Evolutionary conservation across 2,888 invertebrate genomes (phyloP), one percentile per base, ranked within the genome.

Genomic region (Heterodera filipjevi): DNA sequence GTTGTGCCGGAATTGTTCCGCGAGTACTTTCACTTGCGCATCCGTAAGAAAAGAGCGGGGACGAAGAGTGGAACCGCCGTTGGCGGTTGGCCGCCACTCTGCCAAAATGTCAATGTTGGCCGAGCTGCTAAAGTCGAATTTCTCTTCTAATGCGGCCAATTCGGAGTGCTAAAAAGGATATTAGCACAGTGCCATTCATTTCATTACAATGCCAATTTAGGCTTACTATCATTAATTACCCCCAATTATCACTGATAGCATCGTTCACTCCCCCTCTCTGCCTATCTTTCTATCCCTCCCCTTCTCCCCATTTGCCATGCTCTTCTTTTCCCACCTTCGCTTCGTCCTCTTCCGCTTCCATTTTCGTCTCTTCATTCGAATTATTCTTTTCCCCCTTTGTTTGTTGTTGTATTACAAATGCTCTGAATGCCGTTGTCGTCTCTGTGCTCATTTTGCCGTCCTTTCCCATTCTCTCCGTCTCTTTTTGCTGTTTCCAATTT

Each of bases 1-100:
- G 90, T 99, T 97, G 32, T 93, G 90, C 74, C 94, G 92, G 90
- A 96, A 99, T 89, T 95, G 94, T 81, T 94, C 93, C 89, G 95
- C 95, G 76, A 99, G 92, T 77, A 95, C 92, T 68, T 93, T 92
- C 87, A 96, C 93, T 90, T 98, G 97, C 89, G 95, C 95, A 87
- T 97, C 97, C 68, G 94, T 95, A 82, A 99, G 94, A 82, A 96
- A 93, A 12, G 96, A 96, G 79, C 98, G 92, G 1, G 96, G 95
- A 84, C 97, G 75, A 33, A 75, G 75, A 6, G 68, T 66, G 59
- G 75, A 75, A 39, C 75, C 75, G 44, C 66, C 75, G 35, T n/a
- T 35, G 32, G 75, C 64, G 39, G 74, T 32, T 27, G 66, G 75
- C 0, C 75, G 30, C 75, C 75, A 75, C 22, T 75, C 75, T 19